Conservation (phyloP, 2,113 vertebrate genomes). For the Ibidorhyncha struthersii region DNA sequence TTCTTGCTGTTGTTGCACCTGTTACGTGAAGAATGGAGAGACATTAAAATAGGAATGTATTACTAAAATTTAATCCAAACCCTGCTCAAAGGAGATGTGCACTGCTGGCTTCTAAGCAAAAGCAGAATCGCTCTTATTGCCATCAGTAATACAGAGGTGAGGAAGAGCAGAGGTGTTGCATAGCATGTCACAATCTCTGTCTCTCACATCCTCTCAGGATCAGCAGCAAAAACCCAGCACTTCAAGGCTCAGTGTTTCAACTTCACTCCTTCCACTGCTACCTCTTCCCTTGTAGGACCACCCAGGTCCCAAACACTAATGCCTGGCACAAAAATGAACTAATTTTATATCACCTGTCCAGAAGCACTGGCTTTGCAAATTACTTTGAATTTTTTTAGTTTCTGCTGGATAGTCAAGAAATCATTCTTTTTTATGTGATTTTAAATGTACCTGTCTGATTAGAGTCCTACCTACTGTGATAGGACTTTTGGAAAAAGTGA, state of each 20-base stretch:
- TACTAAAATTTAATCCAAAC: neutral
- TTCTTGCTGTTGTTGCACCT: neutral
- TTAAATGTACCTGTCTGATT: neutral
- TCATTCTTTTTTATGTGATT: neutral
- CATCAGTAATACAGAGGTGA: neutral
- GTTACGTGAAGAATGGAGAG: neutral
- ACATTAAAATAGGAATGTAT: neutral
- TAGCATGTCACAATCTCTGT: neutral
- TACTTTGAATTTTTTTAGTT: accelerated
- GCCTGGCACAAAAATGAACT: neutral
- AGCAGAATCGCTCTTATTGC: neutral
- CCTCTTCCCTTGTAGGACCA: neutral
- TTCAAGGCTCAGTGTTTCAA: neutral
- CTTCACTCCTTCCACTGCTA: neutral
- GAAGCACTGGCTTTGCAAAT: neutral
- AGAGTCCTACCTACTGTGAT: neutral
- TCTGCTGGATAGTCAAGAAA: neutral
- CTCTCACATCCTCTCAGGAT: neutral
- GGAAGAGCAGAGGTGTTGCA: neutral
- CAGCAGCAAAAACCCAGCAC: neutral
- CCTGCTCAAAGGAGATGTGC: neutral
- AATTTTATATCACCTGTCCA: neutral
- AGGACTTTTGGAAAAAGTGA: neutral
- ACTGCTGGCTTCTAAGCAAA: neutral
- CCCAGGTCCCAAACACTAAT: neutral